Base-by-base conservation (phyloP, 2,888 invertebrate genomes). In the Eilema griseolum region DNA sequence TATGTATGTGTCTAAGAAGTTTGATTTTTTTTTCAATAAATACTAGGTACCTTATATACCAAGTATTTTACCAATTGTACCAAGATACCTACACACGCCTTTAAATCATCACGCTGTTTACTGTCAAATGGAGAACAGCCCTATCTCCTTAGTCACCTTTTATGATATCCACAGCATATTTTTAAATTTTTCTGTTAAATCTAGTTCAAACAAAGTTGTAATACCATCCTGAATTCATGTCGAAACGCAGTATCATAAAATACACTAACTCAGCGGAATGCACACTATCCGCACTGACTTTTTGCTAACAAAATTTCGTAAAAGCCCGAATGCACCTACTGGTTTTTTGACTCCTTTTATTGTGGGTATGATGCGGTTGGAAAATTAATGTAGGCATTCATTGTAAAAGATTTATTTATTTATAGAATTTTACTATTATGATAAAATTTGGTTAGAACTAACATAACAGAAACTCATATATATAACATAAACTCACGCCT, bases 261-360 rank as follows among this genome's bases (percentile, higher is more conserved):
- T 20, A 52, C 10, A 52, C 52, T 52, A n/a, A n/a, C 52, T 52
- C n/a, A 52, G 52, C 20, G 52, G 8, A 52, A 20, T 52, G 2
- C 52, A 52, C n/a, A n/a, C 52, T 52, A 52, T 52, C 52, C 52
- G n/a, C 16, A 52, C n/a, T 52, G 10, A n/a, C 20, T 52, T 52
- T 52, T 52, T n/a, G 52, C n/a, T 52, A n/a, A 52, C 52, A 20
- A n/a, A 52, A 52, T 52, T 52, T n/a, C 52, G 52, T 52, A 10
- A n/a, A 52, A 52, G 52, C 52, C 52, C n/a, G n/a, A 52, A 4
- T n/a, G 52, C 52, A 52, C n/a, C n/a, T n/a, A 52, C 8, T 52
- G 8, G 52, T 52, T 52, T 52, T 37, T 52, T 52, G n/a, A 52
- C 52, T 52, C n/a, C n/a, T 52, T 52, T 52, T 52, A 52, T 52